Evolutionary conservation across 2,797 vertebrate genomes (phyloP), one percentile per base, ranked within the genome.

Genomic region (Hephaestus fuliginosus): DNA sequence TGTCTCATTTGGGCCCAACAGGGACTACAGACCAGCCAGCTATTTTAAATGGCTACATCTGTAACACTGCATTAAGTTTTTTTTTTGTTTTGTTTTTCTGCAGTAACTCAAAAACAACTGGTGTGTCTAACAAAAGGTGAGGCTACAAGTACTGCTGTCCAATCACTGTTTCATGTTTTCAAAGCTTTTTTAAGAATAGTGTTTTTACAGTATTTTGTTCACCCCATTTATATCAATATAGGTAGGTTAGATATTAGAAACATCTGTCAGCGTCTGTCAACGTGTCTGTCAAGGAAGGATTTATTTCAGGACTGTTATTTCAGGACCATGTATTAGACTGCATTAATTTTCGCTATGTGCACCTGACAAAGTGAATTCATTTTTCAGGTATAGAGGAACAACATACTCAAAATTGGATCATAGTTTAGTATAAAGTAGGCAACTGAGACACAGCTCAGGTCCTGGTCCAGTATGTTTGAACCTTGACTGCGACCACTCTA

Each of bases 381-480:
- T 61, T 44, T 49, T 1, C 44, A 52, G 20, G 25, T 33, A 48
- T 52, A 41, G 46, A 62, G 12, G 3, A 52, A 70, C 15, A 74
- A 22, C 20, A 52, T 1, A 41, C 14, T 73, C 7, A 66, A 64
- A 82, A 46, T 18, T 60, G 41, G 48, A 61, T 43, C 13, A 1
- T n/a, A 52, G 18, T 62, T 61, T 30, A 41, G 64, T 15, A 15
- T 44, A 2, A 72, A 68, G 57, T 7, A 43, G 53, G 46, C 41
- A 28, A 9, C 25, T 56, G 62, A 33, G 51, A 51, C 14, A 18
- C 14, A 70, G 63, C 46, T 76, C 3, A 8, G 39, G 30, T 36
- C 15, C 65, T 57, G 6, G 25, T 30, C 28, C 17, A 48, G 43
- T 22, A 8, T 70, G 49, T 65, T 18, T 75, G 30, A 77, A 68